These are phyloP conservation scores for Caenorhabditis zanzibari DNA, from an alignment of 2,888 invertebrate species.

Conservation along the genomic window DNA sequence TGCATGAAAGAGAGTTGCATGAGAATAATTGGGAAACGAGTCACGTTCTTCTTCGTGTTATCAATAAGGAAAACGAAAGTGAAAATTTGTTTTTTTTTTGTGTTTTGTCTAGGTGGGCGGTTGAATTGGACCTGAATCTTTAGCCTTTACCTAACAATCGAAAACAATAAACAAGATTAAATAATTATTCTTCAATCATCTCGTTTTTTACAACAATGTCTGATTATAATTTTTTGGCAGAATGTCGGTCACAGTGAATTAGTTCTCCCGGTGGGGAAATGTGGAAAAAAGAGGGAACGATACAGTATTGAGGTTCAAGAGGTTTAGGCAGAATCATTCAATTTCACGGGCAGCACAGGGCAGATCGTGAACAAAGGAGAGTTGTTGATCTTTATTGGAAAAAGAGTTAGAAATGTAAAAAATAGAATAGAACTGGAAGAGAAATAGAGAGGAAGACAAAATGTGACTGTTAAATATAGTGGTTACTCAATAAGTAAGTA, in stretches of 20 bases:
- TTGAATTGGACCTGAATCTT: not conserved
- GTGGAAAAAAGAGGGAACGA: not conserved
- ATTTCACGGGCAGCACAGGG: conserved; percentile 33
- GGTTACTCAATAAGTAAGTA: conserved; percentile 33
- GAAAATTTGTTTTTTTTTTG: conserved; percentile 2
- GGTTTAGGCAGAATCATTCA: conserved; percentile 21
- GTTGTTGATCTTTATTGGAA: conserved; percentile 30
- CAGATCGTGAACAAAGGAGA: conserved; percentile 41
- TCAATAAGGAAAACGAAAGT: conserved; percentile 7
- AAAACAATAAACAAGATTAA: conserved; percentile 4
- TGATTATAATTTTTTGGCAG: not conserved
- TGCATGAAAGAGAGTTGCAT: conserved; percentile 11
- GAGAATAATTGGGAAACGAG: conserved; percentile 4
- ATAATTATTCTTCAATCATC: not conserved
- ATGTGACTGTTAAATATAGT: conserved; percentile 8
- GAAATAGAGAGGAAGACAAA: conserved; percentile 19
- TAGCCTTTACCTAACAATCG: not conserved
- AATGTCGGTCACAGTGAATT: conserved; percentile 26
- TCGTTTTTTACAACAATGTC: not conserved
- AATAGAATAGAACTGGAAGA: conserved; percentile 14
- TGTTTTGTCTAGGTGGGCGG: conserved; percentile 6
- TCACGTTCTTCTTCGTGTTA: not conserved
- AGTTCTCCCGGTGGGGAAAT: conserved; percentile 1
- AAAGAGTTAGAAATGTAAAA: conserved; percentile 12
- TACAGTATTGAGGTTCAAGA: conserved; percentile 22